Evolutionary conservation across 2,888 invertebrate genomes (phyloP).

Genomic region (Tuta absoluta): DNA sequence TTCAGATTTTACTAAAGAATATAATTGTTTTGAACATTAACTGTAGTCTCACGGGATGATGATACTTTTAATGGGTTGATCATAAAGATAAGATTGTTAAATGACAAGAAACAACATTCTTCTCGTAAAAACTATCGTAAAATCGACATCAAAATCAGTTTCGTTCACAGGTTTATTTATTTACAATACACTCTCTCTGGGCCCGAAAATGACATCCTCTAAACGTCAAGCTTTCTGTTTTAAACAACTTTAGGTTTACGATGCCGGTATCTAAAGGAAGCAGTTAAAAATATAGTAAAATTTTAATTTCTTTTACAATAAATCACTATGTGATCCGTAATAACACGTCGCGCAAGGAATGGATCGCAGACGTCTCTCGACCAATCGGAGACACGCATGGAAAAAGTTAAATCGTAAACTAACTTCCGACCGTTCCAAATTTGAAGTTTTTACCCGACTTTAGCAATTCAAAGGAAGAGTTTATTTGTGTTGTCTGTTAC

Average conservation of each 20-base stretch:
- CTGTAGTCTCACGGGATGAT: not conserved
- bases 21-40: not conserved
- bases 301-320: slow-evolving; percentile 54
- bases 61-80: not conserved
- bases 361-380: slow-evolving; percentile 37
- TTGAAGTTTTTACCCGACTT: slow-evolving; percentile 18
- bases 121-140: slow-evolving; percentile 20
- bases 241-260: slow-evolving; percentile 42
- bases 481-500: no score
- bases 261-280: slow-evolving; percentile 55
- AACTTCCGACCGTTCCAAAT: slow-evolving; percentile 38
- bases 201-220: slow-evolving; percentile 26
- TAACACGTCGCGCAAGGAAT: slow-evolving; percentile 44
- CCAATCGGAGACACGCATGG: slow-evolving; percentile 18
- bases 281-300: slow-evolving; percentile 64
- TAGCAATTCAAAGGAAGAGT: no score
- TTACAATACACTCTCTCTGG: slow-evolving; percentile 16
- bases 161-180: slow-evolving; percentile 18
- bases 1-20: not conserved
- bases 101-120: slow-evolving; percentile 9
- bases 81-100: not conserved
- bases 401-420: slow-evolving; percentile 35
- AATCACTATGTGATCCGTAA: slow-evolving; percentile 48
- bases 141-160: slow-evolving; percentile 20
- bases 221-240: slow-evolving; percentile 34